Conservation (phyloP, 1,140 invertebrate species). For the Zaprionus taronus region DNA sequence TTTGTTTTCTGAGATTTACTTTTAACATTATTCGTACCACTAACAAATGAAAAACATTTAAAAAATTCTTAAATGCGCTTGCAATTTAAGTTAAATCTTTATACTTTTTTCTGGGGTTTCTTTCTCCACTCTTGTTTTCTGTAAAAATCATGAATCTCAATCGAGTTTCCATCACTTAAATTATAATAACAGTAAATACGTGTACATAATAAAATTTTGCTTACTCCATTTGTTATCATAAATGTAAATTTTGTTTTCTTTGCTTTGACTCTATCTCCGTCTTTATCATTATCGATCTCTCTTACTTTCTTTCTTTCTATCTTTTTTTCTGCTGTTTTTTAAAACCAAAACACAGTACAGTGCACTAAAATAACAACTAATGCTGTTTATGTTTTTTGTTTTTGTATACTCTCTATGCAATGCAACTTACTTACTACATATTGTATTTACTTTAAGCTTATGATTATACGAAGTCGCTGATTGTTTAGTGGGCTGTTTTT, state of each 20-base stretch:
- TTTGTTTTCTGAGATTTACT: conserved; percentile 33
- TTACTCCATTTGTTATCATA: conserved; percentile 62
- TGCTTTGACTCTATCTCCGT: conserved; percentile 50
- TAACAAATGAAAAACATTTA: conserved; percentile 70
- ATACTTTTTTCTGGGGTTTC: conserved; percentile 32
- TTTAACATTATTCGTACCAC: conserved; percentile 49
- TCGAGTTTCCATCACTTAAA: conserved; percentile 69
- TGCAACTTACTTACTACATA: conserved; percentile 67
- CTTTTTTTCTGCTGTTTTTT: conserved; percentile 63
- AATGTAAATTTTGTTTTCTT: conserved; percentile 39
- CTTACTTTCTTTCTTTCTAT: neutral
- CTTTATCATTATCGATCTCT: neutral
- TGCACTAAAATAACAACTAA: conserved; percentile 71
- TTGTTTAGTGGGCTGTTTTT: conserved; percentile 74
- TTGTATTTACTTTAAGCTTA: conserved; percentile 78
- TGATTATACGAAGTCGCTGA: conserved; percentile 75
- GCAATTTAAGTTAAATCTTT: conserved; percentile 56
- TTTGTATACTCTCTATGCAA: conserved; percentile 51
- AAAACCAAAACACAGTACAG: conserved; percentile 83
- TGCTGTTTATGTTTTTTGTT: conserved; percentile 37
- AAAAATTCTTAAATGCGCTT: conserved; percentile 60
- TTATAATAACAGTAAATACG: conserved; percentile 80
- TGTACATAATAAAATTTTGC: conserved; percentile 77
- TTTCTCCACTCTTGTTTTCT: conserved; percentile 28
- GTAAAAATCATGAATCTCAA: conserved; percentile 63